Percentiles rank a stretch among this genome's conserved stretches.
These are phyloP conservation scores for Trematocara macrostoma DNA, from an alignment of 2,113 vertebrate species.

Conservation along the genomic window DNA sequence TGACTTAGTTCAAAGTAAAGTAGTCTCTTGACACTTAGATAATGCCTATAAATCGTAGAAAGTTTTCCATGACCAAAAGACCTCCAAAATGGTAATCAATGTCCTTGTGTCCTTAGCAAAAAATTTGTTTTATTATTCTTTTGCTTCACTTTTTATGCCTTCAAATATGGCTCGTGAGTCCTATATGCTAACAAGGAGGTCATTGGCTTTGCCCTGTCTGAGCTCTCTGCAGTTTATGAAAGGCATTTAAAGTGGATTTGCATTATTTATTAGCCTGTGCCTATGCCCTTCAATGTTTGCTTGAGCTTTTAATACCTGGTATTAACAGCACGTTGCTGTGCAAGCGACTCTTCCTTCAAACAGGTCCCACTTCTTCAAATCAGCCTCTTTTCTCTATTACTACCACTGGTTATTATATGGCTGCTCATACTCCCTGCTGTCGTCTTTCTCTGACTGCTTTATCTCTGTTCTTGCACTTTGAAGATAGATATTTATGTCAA, in stretches of 20 bases:
- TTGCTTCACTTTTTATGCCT: not conserved
- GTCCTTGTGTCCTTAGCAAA: not conserved
- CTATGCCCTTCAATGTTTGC: constrained; percentile 35
- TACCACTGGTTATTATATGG: not conserved
- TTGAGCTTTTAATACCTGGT: constrained; percentile 54
- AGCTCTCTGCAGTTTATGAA: constrained; percentile 49
- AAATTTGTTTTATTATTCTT: fast-evolving
- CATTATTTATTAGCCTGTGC: constrained; percentile 60
- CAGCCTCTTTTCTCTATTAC: not conserved
- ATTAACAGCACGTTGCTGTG: constrained; percentile 33
- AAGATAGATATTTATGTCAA: not conserved
- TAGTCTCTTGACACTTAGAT: not conserved
- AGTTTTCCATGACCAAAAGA: not conserved
- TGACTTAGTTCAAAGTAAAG: not conserved
- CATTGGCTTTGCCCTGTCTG: constrained; percentile 20
- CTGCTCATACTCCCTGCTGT: not conserved
- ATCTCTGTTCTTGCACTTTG: not conserved
- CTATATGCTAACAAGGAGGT: constrained; percentile 29
- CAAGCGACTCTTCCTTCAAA: constrained; percentile 21
- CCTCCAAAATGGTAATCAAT: not conserved
- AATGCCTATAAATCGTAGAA: not conserved
- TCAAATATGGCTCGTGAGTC: not conserved
- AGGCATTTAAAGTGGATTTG: constrained; percentile 48
- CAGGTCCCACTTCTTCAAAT: not conserved
- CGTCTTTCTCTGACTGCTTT: not conserved